Evolutionary conservation across 2,888 invertebrate genomes (phyloP), one percentile per base, ranked within the genome.

Genomic region (Ptilodon capucinus): DNA sequence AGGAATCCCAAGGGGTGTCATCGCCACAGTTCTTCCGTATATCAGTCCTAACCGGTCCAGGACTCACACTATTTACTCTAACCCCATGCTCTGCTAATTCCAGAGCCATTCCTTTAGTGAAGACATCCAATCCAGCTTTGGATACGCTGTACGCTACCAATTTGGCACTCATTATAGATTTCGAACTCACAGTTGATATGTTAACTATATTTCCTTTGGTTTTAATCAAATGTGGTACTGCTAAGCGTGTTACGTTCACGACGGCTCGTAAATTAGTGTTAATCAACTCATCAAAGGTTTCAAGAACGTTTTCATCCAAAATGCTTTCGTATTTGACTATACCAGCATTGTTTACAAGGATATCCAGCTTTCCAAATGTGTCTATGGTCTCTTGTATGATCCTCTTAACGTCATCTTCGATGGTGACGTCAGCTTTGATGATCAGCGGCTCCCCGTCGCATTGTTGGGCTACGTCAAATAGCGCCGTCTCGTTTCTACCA

Each of bases 51-150:
- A 71, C 64, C 6, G 75, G 75, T 0, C 74, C 74, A 2, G 74
- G 74, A 44, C 68, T 68, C 5, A 74, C 42, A 14, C 46, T 21
- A 34, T 73, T 74, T 0, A 74, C 71, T 44, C 74, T 51, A 0
- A 75, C 71, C 1, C 74, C 72, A 34, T 67, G 48, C 7, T 48
- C 44, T 0, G 70, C 60, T 5, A 75, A 17, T 30, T 73, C 74
- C 43, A 98, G 80, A n/a, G 74, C 70, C 1, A 58, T 21, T 74
- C 96, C 97, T 68, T 94, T 92, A 0, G 98, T 98, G 57, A 98
- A 93, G 72, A 97, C 97, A 84, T 98, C 94, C 3, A 96, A 69
- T 1, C 95, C 95, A 16, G 95, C 91, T 81, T 96, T 97, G 6
- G 95, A 94, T 86, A 95, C 93, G 40, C 90, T 88, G 69, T 96